These are phyloP conservation scores for Nephrotoma appendiculata DNA, from an alignment of 2,888 invertebrate genomes.

Conservation along the genomic window DNA sequence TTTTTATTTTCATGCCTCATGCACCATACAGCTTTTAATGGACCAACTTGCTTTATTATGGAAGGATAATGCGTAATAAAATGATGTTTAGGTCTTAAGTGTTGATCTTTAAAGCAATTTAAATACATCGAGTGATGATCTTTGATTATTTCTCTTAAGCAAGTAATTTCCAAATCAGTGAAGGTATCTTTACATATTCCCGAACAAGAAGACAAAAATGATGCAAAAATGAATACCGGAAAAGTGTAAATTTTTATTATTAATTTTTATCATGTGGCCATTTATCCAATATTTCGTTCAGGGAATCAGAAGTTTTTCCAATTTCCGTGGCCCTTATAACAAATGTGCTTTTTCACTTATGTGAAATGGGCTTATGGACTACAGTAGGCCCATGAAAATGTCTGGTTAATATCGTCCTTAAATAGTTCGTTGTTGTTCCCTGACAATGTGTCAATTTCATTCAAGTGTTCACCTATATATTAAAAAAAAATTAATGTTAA, in stretches of 20 bases:
- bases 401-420: too few relatives aligned
- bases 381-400: too few relatives aligned
- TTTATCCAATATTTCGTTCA: too few relatives aligned
- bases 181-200: not conserved
- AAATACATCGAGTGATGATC: not conserved
- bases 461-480: too few relatives aligned
- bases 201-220: not conserved
- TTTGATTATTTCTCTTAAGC: not conserved
- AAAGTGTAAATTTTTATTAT: not conserved
- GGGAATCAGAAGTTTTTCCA: not conserved
- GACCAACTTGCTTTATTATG: not conserved
- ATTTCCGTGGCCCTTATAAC: not conserved
- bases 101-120: not conserved
- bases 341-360: too few relatives aligned
- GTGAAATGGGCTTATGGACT: too few relatives aligned
- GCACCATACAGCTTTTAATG: not conserved
- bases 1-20: constrained; percentile 4
- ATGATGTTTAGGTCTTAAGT: not conserved
- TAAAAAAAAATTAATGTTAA: too few relatives aligned
- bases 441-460: too few relatives aligned
- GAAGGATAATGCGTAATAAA: not conserved
- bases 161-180: not conserved
- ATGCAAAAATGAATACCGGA: not conserved
- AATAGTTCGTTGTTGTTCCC: too few relatives aligned
- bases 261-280: too few relatives aligned